Evolutionary conservation across 1,140 invertebrate species (phyloP).

Genomic region (Pseudomyrmex cubaensis): DNA sequence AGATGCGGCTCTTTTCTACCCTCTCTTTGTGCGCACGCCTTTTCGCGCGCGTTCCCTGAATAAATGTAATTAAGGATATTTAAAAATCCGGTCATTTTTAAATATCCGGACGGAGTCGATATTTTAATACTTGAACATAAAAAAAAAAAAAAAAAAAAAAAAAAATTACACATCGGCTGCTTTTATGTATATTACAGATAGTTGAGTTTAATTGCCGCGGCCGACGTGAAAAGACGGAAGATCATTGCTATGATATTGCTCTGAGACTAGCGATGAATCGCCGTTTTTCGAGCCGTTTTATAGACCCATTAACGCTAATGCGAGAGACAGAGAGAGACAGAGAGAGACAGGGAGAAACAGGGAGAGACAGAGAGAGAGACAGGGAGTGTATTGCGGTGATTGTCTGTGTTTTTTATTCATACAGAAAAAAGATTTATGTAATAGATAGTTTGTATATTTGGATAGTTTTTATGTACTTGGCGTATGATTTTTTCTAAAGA

Average conservation of each 20-base stretch:
- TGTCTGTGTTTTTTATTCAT: too few species aligned
- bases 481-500: too few species aligned
- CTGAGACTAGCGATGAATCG: conserved; percentile 26
- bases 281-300: conserved; percentile 46
- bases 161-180: background rate
- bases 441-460: too few species aligned
- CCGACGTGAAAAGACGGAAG: conserved; percentile 36
- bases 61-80: conserved; percentile 19
- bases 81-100: background rate
- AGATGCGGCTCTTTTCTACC: conserved; percentile 38
- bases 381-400: too few species aligned
- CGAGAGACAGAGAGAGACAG: too few species aligned
- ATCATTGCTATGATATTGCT: conserved; percentile 36
- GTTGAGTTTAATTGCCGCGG: conserved; percentile 37
- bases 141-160: background rate
- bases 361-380: too few species aligned
- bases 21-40: conserved; percentile 11
- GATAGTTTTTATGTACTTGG: too few species aligned
- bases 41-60: conserved; percentile 1
- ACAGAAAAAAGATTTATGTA: too few species aligned
- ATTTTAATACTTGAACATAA: background rate
- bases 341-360: too few species aligned
- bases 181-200: too few species aligned
- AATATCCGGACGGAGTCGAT: too few species aligned
- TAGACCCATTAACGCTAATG: conserved; percentile 40